A percentile compares a stretch with the other conserved stretches of the same genome.
Evolutionary conservation across 2,888 invertebrate genomes (phyloP).

Genomic region (Formica aserva): DNA sequence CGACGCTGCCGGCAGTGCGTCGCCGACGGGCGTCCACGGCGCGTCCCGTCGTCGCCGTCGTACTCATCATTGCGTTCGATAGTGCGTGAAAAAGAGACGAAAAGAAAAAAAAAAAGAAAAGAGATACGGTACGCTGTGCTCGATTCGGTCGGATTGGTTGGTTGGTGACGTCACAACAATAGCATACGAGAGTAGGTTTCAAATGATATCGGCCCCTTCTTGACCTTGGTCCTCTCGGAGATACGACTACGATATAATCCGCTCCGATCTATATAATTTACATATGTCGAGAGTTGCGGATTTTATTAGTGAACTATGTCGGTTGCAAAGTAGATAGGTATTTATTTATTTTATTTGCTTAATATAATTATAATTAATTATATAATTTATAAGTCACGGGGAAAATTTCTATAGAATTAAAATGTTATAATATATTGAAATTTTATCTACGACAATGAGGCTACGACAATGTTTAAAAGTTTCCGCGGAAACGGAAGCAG

Average conservation of each 20-base stretch:
- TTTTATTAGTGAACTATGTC: background rate
- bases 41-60: constrained; percentile 47
- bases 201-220: background rate
- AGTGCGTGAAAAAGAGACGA: constrained; percentile 11
- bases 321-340: background rate
- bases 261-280: background rate
- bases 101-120: no score
- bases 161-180: background rate
- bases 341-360: background rate
- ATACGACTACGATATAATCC: background rate
- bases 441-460: background rate
- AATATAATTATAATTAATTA: background rate
- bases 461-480: background rate
- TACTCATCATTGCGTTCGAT: background rate
- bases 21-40: constrained; percentile 79
- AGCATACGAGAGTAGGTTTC: background rate
- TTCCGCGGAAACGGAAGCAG: background rate
- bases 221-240: background rate
- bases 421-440: background rate
- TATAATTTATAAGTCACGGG: background rate
- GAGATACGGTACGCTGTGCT: background rate
- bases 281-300: background rate
- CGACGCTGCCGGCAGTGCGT: constrained; percentile 81
- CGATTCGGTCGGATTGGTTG: background rate
- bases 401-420: background rate